phyloP scores from a whole-genome alignment of 2,888 invertebrate genomes.

The Drosophila mercatorum region DNA sequence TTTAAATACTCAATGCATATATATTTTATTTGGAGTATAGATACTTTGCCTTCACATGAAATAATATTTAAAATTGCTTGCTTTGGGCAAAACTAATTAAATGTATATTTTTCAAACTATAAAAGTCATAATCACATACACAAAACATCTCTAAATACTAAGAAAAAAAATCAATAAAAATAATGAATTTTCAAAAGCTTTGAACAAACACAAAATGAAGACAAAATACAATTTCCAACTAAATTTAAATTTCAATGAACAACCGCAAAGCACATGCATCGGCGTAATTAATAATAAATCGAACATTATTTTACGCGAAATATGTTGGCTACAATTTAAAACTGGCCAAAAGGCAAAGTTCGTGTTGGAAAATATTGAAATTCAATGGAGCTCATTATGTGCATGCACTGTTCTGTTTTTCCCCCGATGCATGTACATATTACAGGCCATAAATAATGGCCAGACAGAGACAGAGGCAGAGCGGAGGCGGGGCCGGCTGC shows the following conservation, averaged over 20 bases:
- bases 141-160: background rate
- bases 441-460: constrained; percentile 64
- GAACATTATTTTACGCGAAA: background rate
- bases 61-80: too few species aligned
- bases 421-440: constrained; percentile 29
- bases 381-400: constrained; percentile 46
- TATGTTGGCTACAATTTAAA: background rate
- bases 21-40: background rate
- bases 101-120: background rate
- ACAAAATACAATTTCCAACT: background rate
- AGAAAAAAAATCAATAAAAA: background rate
- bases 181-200: background rate
- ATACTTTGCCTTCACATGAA: too few species aligned
- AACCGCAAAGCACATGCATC: background rate
- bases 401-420: constrained; percentile 3
- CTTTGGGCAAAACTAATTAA: too few species aligned
- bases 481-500: too few species aligned
- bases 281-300: constrained; percentile 1
- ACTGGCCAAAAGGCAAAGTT: background rate
- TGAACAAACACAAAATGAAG: background rate
- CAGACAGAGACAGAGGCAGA: constrained; percentile 3
- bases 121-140: background rate
- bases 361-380: constrained; percentile 33
- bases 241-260: background rate
- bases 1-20: too few species aligned